phyloP scores from a whole-genome alignment of 2,113 vertebrate genomes.

The Malurus cyaneus region DNA sequence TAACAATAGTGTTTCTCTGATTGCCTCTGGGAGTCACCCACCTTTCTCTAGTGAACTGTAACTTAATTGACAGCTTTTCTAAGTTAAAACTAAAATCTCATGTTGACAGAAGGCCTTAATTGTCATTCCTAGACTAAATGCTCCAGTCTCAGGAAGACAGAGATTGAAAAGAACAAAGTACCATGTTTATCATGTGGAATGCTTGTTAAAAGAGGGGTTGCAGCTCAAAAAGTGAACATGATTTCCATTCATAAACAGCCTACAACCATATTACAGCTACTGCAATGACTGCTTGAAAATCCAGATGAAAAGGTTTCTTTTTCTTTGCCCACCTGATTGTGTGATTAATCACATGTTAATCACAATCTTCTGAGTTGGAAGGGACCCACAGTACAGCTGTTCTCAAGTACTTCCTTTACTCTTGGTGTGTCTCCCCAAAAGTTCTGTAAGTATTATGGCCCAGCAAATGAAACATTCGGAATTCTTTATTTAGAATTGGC shows the following conservation, averaged over 20 bases:
- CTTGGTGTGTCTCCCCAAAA: background rate
- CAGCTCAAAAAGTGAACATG: background rate
- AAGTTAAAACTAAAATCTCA: background rate
- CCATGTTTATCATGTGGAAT: background rate
- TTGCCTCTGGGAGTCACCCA: background rate
- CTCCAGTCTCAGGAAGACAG: background rate
- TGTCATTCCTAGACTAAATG: background rate
- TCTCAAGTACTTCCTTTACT: background rate
- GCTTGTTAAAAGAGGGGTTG: background rate
- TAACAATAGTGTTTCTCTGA: background rate
- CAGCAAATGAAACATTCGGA: background rate
- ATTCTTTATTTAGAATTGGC: background rate
- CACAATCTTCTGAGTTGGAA: background rate
- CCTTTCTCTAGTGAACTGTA: background rate
- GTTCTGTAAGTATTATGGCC: background rate
- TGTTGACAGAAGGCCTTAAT: background rate
- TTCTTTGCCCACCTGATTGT: background rate
- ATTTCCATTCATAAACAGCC: background rate
- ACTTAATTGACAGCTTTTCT: background rate
- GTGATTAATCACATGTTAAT: background rate
- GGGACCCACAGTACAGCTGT: background rate
- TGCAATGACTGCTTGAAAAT: background rate
- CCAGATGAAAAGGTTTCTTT: background rate
- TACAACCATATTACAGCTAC: background rate
- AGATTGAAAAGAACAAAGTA: background rate